These are phyloP conservation scores for Hippoglossus stenolepis DNA, from an alignment of 2,113 vertebrate species.

Conservation along the genomic window DNA sequence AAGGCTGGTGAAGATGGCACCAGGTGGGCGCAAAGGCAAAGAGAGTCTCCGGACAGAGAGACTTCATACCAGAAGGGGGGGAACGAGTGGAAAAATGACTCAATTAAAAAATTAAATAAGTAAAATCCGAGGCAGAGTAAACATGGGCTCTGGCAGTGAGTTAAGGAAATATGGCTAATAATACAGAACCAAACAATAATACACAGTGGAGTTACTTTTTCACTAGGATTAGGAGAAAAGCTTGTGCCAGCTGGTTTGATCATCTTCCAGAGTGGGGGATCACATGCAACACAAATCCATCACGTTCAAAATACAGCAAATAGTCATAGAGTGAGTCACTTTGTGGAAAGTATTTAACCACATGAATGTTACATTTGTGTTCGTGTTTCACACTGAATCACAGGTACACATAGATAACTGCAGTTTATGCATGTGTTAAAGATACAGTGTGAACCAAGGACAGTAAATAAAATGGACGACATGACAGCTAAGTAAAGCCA, in stretches of 20 bases:
- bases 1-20: conserved; percentile 6
- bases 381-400: neutral
- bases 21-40: conserved; percentile 12
- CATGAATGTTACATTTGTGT: neutral
- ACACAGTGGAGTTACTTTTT: neutral
- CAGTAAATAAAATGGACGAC: too few species aligned
- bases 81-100: neutral
- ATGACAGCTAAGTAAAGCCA: too few species aligned
- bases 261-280: neutral
- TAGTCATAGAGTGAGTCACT: neutral
- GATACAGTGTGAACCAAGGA: too few species aligned
- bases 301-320: neutral
- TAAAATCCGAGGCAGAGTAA: conserved; percentile 23
- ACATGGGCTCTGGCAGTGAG: neutral
- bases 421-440: neutral
- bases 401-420: too few species aligned
- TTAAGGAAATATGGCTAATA: conserved; percentile 14
- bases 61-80: neutral
- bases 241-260: conserved; percentile 26
- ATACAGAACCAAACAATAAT: conserved; percentile 4
- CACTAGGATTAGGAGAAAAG: neutral
- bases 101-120: neutral
- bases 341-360: neutral
- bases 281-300: too few species aligned
- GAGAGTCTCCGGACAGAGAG: neutral